Evolutionary conservation across 2,797 vertebrate genomes (phyloP), one percentile per base, ranked within the genome.

Genomic region (Manis pentadactyla): DNA sequence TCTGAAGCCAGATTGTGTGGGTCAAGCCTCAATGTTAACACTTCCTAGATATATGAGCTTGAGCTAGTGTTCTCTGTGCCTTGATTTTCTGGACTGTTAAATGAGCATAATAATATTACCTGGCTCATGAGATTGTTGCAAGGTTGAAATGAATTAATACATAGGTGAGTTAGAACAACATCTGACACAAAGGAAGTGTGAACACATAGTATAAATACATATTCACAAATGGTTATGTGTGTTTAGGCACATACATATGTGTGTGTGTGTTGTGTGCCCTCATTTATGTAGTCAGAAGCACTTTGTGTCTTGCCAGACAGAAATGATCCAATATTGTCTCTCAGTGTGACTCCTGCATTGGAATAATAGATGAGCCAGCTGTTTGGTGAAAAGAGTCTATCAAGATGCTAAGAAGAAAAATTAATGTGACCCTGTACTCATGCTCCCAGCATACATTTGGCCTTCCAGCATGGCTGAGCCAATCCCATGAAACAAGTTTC

Each of bases 1-100:
- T 92, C 53, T 66, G 75, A 66, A 92, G 66, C 42, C 34, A 57
- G 8, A 55, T 18, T 57, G 42, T 34, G 9, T 82, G 68, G 29
- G 18, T 84, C 23, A 18, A 82, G n/a, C 82, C 42, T 27, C 37
- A 82, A 51, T 17, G 39, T 78, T 71, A 88, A 23, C 27, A 57
- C 42, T n/a, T 75, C 51, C 19, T 64, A 85, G 37, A 42, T 55
- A 2, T 42, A 25, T 12, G 37, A 77, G 25, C 71, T 68, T 46
- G 39, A 21, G 27, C 46, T 71, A 75, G 5, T 59, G 85, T 18
- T 64, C 59, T 59, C 46, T 57, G 42, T 92, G 69, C 14, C n/a
- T 96, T 89, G 17, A 57, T 79, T 73, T 93, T 94, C 51, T 79
- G 27, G 10, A 39, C 34, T 85, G 23, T 87, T 86, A 91, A 90